These are phyloP conservation scores for Mycalesis mineus DNA, from an alignment of 2,888 invertebrate genomes.

Conservation along the genomic window DNA sequence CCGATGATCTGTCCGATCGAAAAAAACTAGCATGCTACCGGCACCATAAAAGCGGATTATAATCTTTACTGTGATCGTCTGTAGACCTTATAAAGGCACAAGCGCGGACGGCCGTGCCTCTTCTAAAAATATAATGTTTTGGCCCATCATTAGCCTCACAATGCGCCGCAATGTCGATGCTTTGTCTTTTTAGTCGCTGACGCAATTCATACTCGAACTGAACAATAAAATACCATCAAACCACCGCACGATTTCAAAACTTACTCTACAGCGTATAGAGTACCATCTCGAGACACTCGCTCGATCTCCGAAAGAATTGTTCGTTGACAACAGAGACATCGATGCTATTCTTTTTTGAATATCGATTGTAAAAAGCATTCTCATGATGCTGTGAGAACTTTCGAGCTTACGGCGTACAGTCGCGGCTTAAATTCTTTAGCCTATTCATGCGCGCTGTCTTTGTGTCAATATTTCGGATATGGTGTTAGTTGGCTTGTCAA, in stretches of 20 bases:
- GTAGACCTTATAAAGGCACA: constrained; percentile 54
- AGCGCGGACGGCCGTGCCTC: constrained; percentile 36
- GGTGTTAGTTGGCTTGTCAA: constrained; percentile 38
- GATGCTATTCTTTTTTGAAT: constrained; percentile 74
- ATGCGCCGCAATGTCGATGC: constrained; percentile 64
- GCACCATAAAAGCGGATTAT: constrained; percentile 59
- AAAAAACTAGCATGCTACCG: constrained; percentile 47
- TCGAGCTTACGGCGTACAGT: constrained; percentile 51
- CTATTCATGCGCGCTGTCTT: constrained; percentile 55
- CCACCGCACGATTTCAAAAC: constrained; percentile 35
- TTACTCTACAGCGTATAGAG: constrained; percentile 33
- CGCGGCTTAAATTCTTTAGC: constrained; percentile 61
- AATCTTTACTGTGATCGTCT: constrained; percentile 49
- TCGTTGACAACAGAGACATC: constrained; percentile 77
- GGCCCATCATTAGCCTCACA: constrained; percentile 68
- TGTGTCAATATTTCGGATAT: constrained; percentile 48
- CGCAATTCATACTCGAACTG: constrained; percentile 71
- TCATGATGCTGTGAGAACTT: constrained; percentile 74
- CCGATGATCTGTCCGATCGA: constrained; percentile 5
- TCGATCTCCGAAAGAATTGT: constrained; percentile 70
- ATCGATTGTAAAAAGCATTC: constrained; percentile 77
- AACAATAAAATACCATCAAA: constrained; percentile 54
- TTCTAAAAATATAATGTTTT: constrained; percentile 75
- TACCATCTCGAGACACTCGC: constrained; percentile 35
- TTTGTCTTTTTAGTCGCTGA: constrained; percentile 77